Percentiles rank a stretch among this genome's conserved stretches.
These are phyloP conservation scores for Netta rufina DNA, from an alignment of 2,797 vertebrate species.

Conservation along the genomic window DNA sequence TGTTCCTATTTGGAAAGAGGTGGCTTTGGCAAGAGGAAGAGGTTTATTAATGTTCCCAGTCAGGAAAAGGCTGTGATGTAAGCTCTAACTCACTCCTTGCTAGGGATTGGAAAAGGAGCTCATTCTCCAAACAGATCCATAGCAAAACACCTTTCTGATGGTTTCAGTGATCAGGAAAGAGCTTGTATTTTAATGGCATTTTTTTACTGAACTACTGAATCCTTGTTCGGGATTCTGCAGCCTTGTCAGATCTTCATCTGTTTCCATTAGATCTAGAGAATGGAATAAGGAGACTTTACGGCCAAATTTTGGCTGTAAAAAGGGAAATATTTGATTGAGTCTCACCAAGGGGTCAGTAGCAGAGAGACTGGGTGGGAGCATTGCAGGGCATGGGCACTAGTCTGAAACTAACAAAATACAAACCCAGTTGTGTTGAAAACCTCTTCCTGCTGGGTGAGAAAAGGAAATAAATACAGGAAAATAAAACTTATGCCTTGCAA, in stretches of 20 bases:
- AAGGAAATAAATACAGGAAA: conserved; percentile 26
- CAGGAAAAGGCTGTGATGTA: not conserved
- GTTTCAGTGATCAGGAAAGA: not conserved
- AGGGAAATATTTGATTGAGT: not conserved
- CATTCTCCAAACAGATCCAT: not conserved
- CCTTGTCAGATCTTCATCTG: not conserved
- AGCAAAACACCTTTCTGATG: not conserved
- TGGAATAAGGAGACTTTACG: not conserved
- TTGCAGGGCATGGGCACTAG: not conserved
- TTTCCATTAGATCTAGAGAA: not conserved
- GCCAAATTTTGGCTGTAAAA: not conserved
- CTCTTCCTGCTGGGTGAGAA: conserved; percentile 25
- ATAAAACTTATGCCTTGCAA: conserved; percentile 26
- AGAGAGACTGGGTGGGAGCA: not conserved
- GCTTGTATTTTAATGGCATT: not conserved
- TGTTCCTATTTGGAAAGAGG: not conserved
- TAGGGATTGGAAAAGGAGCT: not conserved
- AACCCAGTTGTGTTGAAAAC: not conserved
- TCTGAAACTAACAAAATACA: not conserved
- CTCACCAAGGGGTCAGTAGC: not conserved
- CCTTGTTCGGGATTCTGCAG: not conserved
- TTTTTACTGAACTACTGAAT: not conserved
- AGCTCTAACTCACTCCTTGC: not conserved
- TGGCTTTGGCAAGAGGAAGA: not conserved
- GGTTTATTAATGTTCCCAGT: not conserved